Evolutionary conservation across 2,888 invertebrate genomes (phyloP).

Genomic region (Rapana venosa): DNA sequence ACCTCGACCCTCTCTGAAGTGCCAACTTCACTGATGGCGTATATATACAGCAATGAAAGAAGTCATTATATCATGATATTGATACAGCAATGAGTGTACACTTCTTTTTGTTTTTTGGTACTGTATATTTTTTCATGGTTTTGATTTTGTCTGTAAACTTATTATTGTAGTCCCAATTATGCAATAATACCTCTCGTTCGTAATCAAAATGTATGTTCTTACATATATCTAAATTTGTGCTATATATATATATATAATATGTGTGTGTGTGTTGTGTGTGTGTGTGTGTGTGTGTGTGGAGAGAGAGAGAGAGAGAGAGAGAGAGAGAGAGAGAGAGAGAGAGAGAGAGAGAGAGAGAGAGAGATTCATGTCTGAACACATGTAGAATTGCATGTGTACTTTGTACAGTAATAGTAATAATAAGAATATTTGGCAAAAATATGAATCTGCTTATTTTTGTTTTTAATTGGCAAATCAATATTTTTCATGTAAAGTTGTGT

Average conservation of each 20-base stretch:
- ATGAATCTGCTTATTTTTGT: too few species aligned
- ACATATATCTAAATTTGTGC: too few species aligned
- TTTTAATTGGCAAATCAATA: too few species aligned
- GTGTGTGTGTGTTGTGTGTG: neutral
- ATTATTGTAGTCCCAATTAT: neutral
- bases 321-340: too few species aligned
- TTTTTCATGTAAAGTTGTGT: too few species aligned
- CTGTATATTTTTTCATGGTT: neutral
- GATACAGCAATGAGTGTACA: constrained; percentile 3
- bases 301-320: too few species aligned
- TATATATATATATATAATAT: too few species aligned
- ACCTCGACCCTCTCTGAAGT: neutral
- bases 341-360: too few species aligned
- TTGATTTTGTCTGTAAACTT: neutral
- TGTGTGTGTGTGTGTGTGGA: neutral
- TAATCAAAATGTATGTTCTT: neutral
- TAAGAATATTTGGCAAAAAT: too few species aligned
- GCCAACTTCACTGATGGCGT: neutral
- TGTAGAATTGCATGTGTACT: too few species aligned
- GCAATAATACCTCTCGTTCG: neutral
- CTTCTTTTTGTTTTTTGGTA: neutral
- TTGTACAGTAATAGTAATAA: too few species aligned
- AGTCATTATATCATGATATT: neutral
- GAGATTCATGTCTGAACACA: too few species aligned
- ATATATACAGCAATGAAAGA: neutral